Evolutionary conservation across 2,113 vertebrate genomes (phyloP).

Genomic region (Centropus unirufus): DNA sequence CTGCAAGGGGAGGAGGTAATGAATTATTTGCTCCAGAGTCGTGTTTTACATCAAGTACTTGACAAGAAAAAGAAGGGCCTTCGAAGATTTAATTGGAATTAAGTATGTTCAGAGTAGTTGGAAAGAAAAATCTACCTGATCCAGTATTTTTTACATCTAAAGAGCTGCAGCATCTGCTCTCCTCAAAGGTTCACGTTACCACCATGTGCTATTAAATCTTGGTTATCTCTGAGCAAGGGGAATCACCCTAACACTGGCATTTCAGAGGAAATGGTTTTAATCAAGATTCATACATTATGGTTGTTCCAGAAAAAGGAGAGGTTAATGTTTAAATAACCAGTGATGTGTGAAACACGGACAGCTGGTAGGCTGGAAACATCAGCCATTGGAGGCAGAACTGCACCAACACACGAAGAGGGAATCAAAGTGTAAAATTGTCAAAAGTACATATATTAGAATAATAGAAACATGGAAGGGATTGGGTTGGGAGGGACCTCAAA

Average conservation of each 20-base stretch:
- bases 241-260: background rate
- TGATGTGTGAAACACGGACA: background rate
- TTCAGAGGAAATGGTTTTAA: background rate
- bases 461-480: too few species aligned
- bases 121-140: background rate
- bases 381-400: background rate
- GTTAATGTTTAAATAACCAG: background rate
- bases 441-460: background rate
- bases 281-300: background rate
- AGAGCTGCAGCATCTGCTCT: background rate
- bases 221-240: background rate
- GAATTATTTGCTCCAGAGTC: slow-evolving; percentile 45
- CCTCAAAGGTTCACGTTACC: background rate
- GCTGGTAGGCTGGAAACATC: background rate
- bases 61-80: slow-evolving; percentile 29
- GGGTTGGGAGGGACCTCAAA: too few species aligned
- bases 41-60: slow-evolving; percentile 58
- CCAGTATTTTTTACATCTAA: background rate
- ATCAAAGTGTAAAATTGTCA: background rate
- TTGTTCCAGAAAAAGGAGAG: background rate
- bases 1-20: slow-evolving; percentile 42
- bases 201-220: background rate
- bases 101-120: slow-evolving; percentile 35
- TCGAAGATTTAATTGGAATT: slow-evolving; percentile 43
- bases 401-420: rapidly evolving